These are phyloP conservation scores for Koerneria pararmatus DNA, from an alignment of 2,888 invertebrate genomes.

Conservation along the genomic window DNA sequence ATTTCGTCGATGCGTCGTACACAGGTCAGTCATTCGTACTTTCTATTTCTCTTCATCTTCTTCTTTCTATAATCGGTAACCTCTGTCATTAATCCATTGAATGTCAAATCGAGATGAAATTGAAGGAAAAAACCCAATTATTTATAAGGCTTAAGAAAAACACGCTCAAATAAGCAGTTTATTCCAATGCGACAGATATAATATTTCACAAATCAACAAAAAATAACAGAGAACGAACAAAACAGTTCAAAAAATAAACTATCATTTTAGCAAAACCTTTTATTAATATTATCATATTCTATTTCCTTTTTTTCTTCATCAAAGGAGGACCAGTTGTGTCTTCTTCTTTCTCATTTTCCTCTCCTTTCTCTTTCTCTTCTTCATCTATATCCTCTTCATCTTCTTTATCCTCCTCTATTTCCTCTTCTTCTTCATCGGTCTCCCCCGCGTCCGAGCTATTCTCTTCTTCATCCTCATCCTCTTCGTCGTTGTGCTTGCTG, in stretches of 20 bases:
- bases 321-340: no score
- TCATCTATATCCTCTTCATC: slow-evolving; percentile 12
- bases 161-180: no score
- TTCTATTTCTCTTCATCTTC: no score
- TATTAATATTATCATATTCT: neutral
- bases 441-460: no score
- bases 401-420: neutral
- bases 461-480: slow-evolving; percentile 6
- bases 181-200: neutral
- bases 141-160: no score
- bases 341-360: slow-evolving; percentile 15
- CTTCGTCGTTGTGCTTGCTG: neutral
- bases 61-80: no score
- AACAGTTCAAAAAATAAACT: neutral
- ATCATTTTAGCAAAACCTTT: neutral
- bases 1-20: no score
- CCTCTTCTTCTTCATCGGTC: slow-evolving; percentile 7
- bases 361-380: neutral
- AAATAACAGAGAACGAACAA: neutral
- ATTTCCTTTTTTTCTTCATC: slow-evolving; percentile 12
- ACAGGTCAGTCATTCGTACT: no score
- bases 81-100: no score
- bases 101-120: no score
- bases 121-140: no score
- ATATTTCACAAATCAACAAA: neutral